A percentile compares a stretch with the other conserved stretches of the same genome.
phyloP scores from a whole-genome alignment of 2,888 invertebrate species.

The Cheilosia scutellata region DNA sequence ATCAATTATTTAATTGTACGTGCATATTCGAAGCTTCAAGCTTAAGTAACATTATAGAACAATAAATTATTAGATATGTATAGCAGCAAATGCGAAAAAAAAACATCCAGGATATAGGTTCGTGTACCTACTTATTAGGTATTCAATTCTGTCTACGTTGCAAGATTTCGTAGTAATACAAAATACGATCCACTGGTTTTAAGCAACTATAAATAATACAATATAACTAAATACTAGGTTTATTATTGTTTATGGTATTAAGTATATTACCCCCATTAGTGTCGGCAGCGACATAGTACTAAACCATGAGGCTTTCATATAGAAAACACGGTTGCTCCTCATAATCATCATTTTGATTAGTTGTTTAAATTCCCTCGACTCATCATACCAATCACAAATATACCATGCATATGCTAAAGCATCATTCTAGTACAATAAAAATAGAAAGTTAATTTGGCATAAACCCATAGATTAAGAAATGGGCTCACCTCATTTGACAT shows the following conservation, averaged over 20 bases:
- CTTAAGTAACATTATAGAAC: too few species aligned
- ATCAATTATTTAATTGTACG: too few species aligned
- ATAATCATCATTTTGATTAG: conserved; percentile 80
- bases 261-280: conserved; percentile 10
- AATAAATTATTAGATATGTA: too few species aligned
- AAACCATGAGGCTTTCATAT: conserved; percentile 80
- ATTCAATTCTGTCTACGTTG: too few species aligned
- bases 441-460: background rate
- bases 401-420: conserved; percentile 79
- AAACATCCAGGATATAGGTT: too few species aligned
- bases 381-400: conserved; percentile 80
- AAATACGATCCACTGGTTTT: conserved; percentile 37
- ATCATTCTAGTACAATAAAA: conserved; percentile 77
- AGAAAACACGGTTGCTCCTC: conserved; percentile 77
- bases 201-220: background rate
- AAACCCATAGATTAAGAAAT: too few species aligned
- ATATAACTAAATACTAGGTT: background rate
- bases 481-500: conserved; percentile 73
- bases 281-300: conserved; percentile 79
- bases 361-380: conserved; percentile 78
- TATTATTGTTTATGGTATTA: background rate
- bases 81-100: too few species aligned
- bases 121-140: too few species aligned
- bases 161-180: conserved; percentile 8
- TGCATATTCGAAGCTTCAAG: too few species aligned